Evolutionary conservation across 2,888 invertebrate genomes (phyloP).

Genomic region (Odontomyia ornata): DNA sequence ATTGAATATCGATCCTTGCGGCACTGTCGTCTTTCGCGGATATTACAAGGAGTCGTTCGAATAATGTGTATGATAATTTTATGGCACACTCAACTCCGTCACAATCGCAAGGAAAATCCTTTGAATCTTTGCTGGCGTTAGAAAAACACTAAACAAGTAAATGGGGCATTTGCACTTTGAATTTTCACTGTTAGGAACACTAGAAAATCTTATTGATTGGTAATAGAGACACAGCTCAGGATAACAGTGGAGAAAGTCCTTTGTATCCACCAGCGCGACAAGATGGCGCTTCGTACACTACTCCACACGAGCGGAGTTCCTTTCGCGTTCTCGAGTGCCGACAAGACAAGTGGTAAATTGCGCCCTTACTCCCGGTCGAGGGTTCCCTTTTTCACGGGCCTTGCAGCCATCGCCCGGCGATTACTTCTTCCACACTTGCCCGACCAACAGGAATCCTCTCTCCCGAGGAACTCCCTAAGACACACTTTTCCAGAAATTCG

Average conservation of each 20-base stretch:
- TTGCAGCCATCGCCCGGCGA: neutral
- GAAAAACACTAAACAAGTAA: too few species aligned
- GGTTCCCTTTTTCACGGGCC: slow-evolving; percentile 28
- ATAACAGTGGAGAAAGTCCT: slow-evolving; percentile 10
- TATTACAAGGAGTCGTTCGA: neutral
- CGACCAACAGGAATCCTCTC: neutral
- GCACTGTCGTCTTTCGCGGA: neutral
- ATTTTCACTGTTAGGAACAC: neutral
- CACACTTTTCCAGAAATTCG: slow-evolving; percentile 22
- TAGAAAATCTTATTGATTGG: neutral
- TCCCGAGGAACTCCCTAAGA: neutral
- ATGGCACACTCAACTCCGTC: neutral
- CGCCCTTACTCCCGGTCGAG: slow-evolving; percentile 35
- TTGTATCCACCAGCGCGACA: slow-evolving; percentile 20
- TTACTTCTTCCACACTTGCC: neutral
- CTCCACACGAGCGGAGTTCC: slow-evolving; percentile 8
- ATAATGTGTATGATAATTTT: neutral
- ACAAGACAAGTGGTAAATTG: neutral
- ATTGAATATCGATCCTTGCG: slow-evolving; percentile 1
- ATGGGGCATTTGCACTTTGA: neutral
- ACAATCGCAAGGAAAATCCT: too few species aligned
- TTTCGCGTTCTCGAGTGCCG: slow-evolving; percentile 30
- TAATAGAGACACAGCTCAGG: neutral
- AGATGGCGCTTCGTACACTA: slow-evolving; percentile 36
- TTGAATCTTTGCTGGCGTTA: neutral